These are phyloP conservation scores for Allobates femoralis DNA, from an alignment of 2,797 vertebrate genomes.

Conservation along the genomic window DNA sequence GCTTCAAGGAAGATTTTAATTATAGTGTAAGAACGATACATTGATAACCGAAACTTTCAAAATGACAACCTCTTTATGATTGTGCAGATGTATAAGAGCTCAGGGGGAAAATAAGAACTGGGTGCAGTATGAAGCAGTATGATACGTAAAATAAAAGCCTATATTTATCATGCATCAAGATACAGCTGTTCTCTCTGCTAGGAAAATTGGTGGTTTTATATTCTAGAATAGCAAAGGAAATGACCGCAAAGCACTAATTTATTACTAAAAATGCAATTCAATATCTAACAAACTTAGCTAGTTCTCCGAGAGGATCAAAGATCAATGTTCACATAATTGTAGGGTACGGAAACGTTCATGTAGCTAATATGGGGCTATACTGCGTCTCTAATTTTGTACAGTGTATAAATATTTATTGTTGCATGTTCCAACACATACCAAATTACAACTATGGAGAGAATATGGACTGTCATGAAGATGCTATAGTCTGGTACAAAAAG, in stretches of 20 bases:
- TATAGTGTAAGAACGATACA: neutral
- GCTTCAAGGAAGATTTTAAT: slow-evolving; percentile 21
- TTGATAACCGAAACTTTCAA: neutral
- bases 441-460: no score
- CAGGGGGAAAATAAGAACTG: neutral
- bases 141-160: neutral
- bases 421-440: no score
- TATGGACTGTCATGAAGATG: no score
- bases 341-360: no score
- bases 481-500: no score
- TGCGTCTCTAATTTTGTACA: no score
- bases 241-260: neutral
- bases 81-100: slow-evolving; percentile 23
- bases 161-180: slow-evolving; percentile 24
- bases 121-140: neutral
- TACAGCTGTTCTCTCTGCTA: slow-evolving; percentile 9
- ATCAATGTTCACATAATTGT: neutral
- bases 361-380: no score
- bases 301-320: neutral
- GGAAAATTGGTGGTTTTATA: slow-evolving; percentile 14
- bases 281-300: neutral
- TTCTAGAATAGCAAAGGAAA: neutral
- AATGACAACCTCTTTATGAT: slow-evolving; percentile 24
- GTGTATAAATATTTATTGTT: no score
- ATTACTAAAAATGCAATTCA: neutral